These are phyloP conservation scores for Cryptus viduatorius DNA, from an alignment of 2,888 invertebrate species.

Conservation along the genomic window DNA sequence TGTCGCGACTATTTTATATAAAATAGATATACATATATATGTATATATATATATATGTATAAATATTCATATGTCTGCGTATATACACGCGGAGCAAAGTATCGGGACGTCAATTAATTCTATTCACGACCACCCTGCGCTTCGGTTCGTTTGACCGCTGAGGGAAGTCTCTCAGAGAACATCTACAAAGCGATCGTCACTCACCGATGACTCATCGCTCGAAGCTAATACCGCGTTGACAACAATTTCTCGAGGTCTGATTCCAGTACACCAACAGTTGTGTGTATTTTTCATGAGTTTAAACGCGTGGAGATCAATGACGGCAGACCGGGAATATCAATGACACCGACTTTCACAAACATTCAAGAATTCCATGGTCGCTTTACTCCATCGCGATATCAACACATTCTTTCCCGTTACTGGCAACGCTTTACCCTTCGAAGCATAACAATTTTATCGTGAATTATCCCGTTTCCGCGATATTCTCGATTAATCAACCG, in stretches of 20 bases:
- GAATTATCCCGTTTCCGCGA: background rate
- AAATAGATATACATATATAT: background rate
- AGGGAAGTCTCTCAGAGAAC: slow-evolving; percentile 15
- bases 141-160: slow-evolving; percentile 56
- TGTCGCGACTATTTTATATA: slow-evolving; percentile 29
- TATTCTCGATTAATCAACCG: background rate
- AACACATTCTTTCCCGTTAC: slow-evolving; percentile 31
- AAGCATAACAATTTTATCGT: background rate
- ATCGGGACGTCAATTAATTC: slow-evolving; percentile 62
- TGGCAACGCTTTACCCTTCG: slow-evolving; percentile 9
- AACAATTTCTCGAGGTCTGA: slow-evolving; percentile 57
- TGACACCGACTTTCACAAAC: slow-evolving; percentile 61
- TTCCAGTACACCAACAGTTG: slow-evolving; percentile 31
- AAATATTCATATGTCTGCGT: background rate
- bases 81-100: background rate
- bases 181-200: slow-evolving; percentile 45
- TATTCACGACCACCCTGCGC: slow-evolving; percentile 61
- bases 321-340: slow-evolving; percentile 56
- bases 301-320: slow-evolving; percentile 48
- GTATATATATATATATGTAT: background rate
- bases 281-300: slow-evolving; percentile 26
- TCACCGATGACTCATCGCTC: slow-evolving; percentile 70
- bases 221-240: slow-evolving; percentile 70
- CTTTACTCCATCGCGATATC: slow-evolving; percentile 42
- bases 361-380: slow-evolving; percentile 60